These are phyloP conservation scores for Serripes groenlandicus DNA, from an alignment of 2,888 invertebrate species.

Conservation along the genomic window DNA sequence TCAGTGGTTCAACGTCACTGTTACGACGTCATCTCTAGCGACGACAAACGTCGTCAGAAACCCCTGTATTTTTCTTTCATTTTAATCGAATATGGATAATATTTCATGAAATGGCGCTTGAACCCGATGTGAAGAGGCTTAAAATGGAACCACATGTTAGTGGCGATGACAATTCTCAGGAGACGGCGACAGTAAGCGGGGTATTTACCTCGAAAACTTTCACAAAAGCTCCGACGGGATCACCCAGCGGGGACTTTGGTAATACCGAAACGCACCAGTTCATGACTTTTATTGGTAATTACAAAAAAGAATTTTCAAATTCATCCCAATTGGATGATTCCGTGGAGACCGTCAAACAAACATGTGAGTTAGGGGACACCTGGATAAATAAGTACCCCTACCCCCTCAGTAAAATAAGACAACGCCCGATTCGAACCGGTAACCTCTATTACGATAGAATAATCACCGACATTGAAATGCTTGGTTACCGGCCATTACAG, in stretches of 20 bases:
- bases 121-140: slow-evolving; percentile 73
- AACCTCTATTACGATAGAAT: slow-evolving; percentile 79
- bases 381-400: slow-evolving; percentile 80
- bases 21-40: not conserved
- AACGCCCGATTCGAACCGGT: slow-evolving; percentile 76
- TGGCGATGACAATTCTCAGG: slow-evolving; percentile 76
- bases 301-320: slow-evolving; percentile 2
- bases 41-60: not conserved
- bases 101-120: slow-evolving; percentile 62
- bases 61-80: not conserved
- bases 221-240: slow-evolving; percentile 71
- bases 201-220: slow-evolving; percentile 63
- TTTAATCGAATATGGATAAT: not conserved
- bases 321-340: slow-evolving; percentile 23
- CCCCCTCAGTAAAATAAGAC: slow-evolving; percentile 76
- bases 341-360: slow-evolving; percentile 68
- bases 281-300: slow-evolving; percentile 68
- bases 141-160: slow-evolving; percentile 81
- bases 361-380: slow-evolving; percentile 81
- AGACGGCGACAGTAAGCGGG: slow-evolving; percentile 56
- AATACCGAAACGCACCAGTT: slow-evolving; percentile 69
- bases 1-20: slow-evolving; percentile 11
- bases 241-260: slow-evolving; percentile 73
- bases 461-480: slow-evolving; percentile 75
- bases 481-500: slow-evolving; percentile 81